These are phyloP conservation scores for Cryptophagus acutangulus DNA, from an alignment of 2,888 invertebrate species.

Conservation along the genomic window DNA sequence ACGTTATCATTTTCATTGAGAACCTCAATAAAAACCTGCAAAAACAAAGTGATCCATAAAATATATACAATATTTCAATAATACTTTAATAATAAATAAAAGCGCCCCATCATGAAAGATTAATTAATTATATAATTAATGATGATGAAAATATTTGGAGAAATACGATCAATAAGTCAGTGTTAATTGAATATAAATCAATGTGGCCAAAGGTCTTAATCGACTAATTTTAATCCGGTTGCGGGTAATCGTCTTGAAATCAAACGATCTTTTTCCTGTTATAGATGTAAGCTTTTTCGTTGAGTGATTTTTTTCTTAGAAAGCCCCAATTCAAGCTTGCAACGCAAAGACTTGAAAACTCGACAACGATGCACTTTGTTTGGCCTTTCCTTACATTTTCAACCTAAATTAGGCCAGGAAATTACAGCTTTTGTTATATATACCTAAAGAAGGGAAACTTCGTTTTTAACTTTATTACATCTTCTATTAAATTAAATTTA, in stretches of 20 bases:
- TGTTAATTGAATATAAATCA: too few species aligned
- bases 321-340: slow-evolving; percentile 3
- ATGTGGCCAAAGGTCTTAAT: too few species aligned
- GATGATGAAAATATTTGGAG: slow-evolving; percentile 1
- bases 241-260: too few species aligned
- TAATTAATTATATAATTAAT: not conserved
- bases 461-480: slow-evolving; percentile 13
- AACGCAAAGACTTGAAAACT: slow-evolving; percentile 7
- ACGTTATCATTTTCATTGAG: slow-evolving; percentile 93
- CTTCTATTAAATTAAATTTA: too few species aligned
- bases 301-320: slow-evolving; percentile 6
- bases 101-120: not conserved
- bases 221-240: too few species aligned
- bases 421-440: slow-evolving; percentile 13
- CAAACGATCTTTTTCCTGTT: too few species aligned
- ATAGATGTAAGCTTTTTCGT: too few species aligned
- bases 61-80: slow-evolving; percentile 1
- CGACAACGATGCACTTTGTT: slow-evolving; percentile 12
- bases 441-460: slow-evolving; percentile 9
- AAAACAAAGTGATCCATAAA: slow-evolving; percentile 16
- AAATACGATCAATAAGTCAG: too few species aligned
- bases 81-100: slow-evolving; percentile 8
- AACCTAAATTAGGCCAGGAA: slow-evolving; percentile 20
- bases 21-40: slow-evolving; percentile 75
- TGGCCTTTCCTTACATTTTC: slow-evolving; percentile 19